Evolutionary conservation across 2,888 invertebrate genomes (phyloP).

Genomic region (Cryptophagus acutangulus): DNA sequence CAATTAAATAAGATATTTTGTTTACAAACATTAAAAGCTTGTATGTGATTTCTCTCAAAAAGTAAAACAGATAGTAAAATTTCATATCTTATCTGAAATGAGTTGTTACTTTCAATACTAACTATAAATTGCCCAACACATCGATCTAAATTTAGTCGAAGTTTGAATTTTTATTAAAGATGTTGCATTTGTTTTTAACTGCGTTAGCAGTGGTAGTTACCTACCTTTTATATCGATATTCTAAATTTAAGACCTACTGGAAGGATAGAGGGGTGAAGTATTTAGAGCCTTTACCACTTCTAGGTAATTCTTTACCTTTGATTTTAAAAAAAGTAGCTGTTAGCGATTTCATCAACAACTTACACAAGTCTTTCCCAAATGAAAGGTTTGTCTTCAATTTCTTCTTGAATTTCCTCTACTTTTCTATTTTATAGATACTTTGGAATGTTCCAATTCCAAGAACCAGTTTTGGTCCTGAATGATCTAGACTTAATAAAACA

Average conservation of each 20-base stretch:
- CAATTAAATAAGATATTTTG: too few species aligned
- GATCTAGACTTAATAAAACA: conserved; percentile 56
- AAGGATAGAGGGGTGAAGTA: conserved; percentile 10
- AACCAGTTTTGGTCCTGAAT: conserved; percentile 49
- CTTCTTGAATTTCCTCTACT: too few species aligned
- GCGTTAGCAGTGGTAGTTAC: neutral
- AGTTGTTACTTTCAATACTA: too few species aligned
- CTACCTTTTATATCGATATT: neutral
- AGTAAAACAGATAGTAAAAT: too few species aligned
- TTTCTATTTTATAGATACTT: conserved; percentile 26
- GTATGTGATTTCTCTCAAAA: too few species aligned
- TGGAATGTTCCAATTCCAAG: conserved; percentile 25
- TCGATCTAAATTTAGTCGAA: too few species aligned
- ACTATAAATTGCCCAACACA: too few species aligned
- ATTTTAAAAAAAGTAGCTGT: conserved; percentile 8
- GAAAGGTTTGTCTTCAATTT: conserved; percentile 12
- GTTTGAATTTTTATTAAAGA: too few species aligned
- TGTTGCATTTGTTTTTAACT: neutral
- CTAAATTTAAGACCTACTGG: conserved; percentile 6
- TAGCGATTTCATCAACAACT: conserved; percentile 8
- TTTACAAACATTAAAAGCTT: too few species aligned
- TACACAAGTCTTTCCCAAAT: conserved; percentile 17
- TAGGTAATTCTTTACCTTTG: conserved; percentile 15
- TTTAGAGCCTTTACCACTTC: conserved; percentile 14
- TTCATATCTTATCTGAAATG: too few species aligned